A percentile compares a stretch with the other conserved stretches of the same genome.
Conservation (phyloP, 2,113 vertebrate species). For the Eurypyga helias region DNA sequence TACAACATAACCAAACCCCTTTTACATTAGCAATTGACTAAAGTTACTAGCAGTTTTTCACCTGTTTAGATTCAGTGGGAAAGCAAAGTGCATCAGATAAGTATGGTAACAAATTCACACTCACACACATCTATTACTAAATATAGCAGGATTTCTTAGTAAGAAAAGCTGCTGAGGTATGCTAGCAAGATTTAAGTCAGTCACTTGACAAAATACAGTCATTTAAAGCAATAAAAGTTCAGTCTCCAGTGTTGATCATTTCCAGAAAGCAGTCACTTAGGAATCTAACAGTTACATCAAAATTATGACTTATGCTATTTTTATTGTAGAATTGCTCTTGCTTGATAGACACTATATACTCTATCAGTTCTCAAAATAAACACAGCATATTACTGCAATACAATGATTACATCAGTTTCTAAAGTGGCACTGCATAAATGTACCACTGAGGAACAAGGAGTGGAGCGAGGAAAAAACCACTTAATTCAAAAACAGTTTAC, state of each 20-base stretch:
- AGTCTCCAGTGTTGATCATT: not conserved
- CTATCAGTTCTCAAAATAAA: slow-evolving; percentile 25
- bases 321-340: not conserved
- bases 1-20: not conserved
- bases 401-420: slow-evolving; percentile 49
- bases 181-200: slow-evolving; percentile 49
- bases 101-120: slow-evolving; percentile 52
- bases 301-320: not conserved
- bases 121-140: slow-evolving; percentile 67
- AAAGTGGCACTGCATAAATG: slow-evolving; percentile 25
- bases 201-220: slow-evolving; percentile 7
- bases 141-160: slow-evolving; percentile 69
- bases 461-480: not conserved
- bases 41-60: not conserved
- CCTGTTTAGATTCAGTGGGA: not conserved
- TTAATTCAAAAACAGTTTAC: not conserved
- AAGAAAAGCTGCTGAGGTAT: slow-evolving; percentile 49
- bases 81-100: slow-evolving; percentile 48
- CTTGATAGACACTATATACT: not conserved
- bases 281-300: not conserved
- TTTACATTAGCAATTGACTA: slow-evolving; percentile 1
- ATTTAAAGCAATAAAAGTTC: not conserved
- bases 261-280: not conserved
- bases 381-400: slow-evolving; percentile 20
- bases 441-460: not conserved